Percentiles rank a stretch among this genome's conserved stretches.
These are phyloP conservation scores for Eremophila alpestris DNA, from an alignment of 2,797 vertebrate genomes.

Conservation along the genomic window DNA sequence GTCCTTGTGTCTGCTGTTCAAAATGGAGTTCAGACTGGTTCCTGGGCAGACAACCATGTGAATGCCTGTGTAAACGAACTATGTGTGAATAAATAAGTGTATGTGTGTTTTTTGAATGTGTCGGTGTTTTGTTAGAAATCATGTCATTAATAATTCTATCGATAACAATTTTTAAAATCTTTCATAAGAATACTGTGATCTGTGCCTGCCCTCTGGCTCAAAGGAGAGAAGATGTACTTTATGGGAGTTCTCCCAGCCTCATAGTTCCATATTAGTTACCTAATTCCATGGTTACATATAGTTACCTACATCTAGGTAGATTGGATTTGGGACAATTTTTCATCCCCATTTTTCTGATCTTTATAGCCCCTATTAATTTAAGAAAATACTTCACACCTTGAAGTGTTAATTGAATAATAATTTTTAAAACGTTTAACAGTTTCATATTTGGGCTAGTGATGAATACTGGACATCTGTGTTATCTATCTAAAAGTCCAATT, in stretches of 20 bases:
- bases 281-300: too few species aligned
- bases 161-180: not conserved
- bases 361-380: not conserved
- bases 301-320: not conserved
- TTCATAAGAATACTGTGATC: not conserved
- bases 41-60: not conserved
- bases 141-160: not conserved
- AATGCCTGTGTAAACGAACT: not conserved
- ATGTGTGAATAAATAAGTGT: not conserved
- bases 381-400: not conserved
- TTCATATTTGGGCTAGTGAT: not conserved
- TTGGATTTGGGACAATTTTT: not conserved
- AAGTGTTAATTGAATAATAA: not conserved
- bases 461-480: not conserved
- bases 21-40: not conserved
- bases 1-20: not conserved
- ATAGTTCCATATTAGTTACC: not conserved
- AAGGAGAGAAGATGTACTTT: not conserved
- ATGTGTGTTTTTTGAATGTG: not conserved
- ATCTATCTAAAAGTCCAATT: not conserved
- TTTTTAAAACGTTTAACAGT: not conserved
- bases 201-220: not conserved
- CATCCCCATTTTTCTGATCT: not conserved
- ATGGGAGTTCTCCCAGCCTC: not conserved
- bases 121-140: not conserved